phyloP scores from a whole-genome alignment of 2,888 invertebrate species.

The Ochropleura leucogaster region DNA sequence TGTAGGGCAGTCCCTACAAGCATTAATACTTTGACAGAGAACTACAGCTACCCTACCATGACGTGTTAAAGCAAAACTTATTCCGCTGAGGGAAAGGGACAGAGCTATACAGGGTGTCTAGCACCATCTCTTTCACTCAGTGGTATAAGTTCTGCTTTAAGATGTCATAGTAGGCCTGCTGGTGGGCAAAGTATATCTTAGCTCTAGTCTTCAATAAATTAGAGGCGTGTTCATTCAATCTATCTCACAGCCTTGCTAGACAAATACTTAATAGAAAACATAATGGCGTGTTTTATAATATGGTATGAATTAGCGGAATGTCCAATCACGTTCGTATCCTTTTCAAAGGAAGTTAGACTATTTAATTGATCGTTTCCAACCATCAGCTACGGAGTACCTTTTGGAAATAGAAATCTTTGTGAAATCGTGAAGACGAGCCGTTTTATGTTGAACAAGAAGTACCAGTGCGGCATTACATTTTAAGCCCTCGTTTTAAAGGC shows the following conservation, averaged over 20 bases:
- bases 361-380: constrained; percentile 41
- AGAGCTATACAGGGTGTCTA: too few species aligned
- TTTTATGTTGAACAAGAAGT: background rate
- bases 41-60: too few species aligned
- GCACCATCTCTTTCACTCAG: too few species aligned
- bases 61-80: too few species aligned
- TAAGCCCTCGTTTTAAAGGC: background rate
- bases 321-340: constrained; percentile 10
- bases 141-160: too few species aligned
- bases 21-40: too few species aligned
- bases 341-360: constrained; percentile 6
- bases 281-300: constrained; percentile 8
- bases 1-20: too few species aligned
- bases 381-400: background rate
- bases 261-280: constrained; percentile 23
- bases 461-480: background rate
- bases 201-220: background rate
- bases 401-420: constrained; percentile 25
- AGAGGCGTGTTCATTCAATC: background rate
- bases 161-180: too few species aligned
- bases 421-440: constrained; percentile 10
- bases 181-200: too few species aligned
- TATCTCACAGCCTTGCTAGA: background rate
- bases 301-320: background rate
- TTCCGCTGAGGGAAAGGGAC: too few species aligned